These are phyloP conservation scores for Myotis davidii DNA, from an alignment of 2,113 vertebrate genomes.

Conservation along the genomic window DNA sequence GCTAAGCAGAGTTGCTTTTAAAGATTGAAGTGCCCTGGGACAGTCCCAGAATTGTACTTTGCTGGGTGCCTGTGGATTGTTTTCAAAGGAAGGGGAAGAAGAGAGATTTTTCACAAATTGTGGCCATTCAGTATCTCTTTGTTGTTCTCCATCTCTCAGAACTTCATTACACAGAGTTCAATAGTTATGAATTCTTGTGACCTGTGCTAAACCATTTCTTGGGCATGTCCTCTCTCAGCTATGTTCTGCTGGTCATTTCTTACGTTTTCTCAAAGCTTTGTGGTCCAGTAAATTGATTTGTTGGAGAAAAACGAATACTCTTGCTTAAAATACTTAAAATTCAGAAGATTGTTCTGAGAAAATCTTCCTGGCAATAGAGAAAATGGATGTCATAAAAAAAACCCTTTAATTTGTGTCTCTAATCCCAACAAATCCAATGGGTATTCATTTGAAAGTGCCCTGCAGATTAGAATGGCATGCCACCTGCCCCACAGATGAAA, in stretches of 20 bases:
- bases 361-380: conserved; percentile 70
- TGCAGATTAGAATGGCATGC: conserved; percentile 69
- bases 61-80: neutral
- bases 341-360: conserved; percentile 66
- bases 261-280: conserved; percentile 67
- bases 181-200: neutral
- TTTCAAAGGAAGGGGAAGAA: conserved; percentile 49
- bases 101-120: neutral
- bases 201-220: neutral
- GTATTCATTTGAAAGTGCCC: conserved; percentile 38
- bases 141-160: neutral
- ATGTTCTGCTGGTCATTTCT: conserved; percentile 15
- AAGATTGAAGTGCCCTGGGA: neutral
- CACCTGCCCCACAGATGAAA: conserved; percentile 55
- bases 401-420: conserved; percentile 57
- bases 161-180: neutral
- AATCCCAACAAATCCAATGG: conserved; percentile 72
- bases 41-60: conserved; percentile 14
- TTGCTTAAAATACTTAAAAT: conserved; percentile 69
- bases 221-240: neutral
- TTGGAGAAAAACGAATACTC: conserved; percentile 65
- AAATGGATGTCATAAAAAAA: conserved; percentile 50
- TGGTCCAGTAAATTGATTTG: conserved; percentile 56
- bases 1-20: neutral
- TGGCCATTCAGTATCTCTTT: neutral